These are phyloP conservation scores for Pissodes strobi DNA, from an alignment of 1,140 invertebrate species.

Conservation along the genomic window DNA sequence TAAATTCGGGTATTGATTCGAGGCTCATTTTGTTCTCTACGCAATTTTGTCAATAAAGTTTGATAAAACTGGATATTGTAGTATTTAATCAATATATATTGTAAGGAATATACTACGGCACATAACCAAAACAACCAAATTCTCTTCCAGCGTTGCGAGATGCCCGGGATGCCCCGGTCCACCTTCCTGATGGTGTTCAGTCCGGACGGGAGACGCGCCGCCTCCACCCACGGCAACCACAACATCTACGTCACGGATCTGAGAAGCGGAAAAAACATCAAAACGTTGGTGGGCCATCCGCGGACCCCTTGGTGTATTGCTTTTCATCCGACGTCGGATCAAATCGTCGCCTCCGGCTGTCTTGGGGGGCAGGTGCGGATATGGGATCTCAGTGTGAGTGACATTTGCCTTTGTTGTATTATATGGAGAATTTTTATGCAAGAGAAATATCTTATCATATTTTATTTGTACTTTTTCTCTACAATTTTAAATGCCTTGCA, in stretches of 20 bases:
- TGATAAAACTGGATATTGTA: slow-evolving; percentile 23
- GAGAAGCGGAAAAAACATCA: slow-evolving; percentile 77
- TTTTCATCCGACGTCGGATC: slow-evolving; percentile 83
- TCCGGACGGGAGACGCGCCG: slow-evolving; percentile 82
- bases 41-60: slow-evolving; percentile 11
- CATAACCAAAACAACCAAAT: too few relatives aligned
- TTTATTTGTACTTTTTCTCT: too few relatives aligned
- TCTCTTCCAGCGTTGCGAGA: slow-evolving; percentile 68
- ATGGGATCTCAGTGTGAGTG: slow-evolving; percentile 84
- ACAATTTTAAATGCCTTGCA: too few relatives aligned
- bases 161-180: slow-evolving; percentile 74
- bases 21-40: not conserved
- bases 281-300: slow-evolving; percentile 80
- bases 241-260: slow-evolving; percentile 88
- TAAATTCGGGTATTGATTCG: too few relatives aligned
- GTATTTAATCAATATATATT: not conserved
- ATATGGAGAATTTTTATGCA: too few relatives aligned
- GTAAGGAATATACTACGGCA: not conserved
- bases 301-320: slow-evolving; percentile 91
- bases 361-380: slow-evolving; percentile 87
- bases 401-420: not conserved
- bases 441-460: too few relatives aligned
- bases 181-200: slow-evolving; percentile 87
- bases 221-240: slow-evolving; percentile 90
- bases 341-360: slow-evolving; percentile 87